Conservation (phyloP, 1,140 invertebrate genomes). For the Meloidogyne exigua region DNA sequence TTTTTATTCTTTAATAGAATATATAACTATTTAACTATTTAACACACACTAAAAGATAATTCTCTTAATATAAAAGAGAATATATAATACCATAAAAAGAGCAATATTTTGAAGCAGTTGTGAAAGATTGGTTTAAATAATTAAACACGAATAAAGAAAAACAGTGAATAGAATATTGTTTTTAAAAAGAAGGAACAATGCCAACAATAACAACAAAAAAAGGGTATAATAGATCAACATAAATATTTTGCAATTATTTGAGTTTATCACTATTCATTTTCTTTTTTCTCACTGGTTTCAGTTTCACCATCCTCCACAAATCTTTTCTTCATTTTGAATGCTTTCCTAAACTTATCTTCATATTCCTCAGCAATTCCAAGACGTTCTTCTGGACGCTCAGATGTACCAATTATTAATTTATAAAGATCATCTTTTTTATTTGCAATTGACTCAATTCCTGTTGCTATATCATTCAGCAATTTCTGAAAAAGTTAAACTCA, state of each 20-base stretch:
- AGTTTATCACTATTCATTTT: neutral
- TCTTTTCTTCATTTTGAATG: conserved; percentile 19
- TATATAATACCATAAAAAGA: no score
- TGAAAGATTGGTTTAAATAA: no score
- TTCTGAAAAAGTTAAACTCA: conserved; percentile 32
- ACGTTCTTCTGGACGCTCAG: neutral
- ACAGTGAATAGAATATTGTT: no score
- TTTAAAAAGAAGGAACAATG: no score
- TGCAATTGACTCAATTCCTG: conserved; percentile 10
- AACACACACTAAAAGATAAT: neutral
- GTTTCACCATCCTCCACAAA: neutral
- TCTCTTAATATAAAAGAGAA: no score
- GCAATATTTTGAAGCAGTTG: no score
- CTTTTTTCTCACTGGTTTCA: conserved; percentile 1
- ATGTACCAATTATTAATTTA: conserved; percentile 5
- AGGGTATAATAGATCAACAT: no score
- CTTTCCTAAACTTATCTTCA: conserved; percentile 14
- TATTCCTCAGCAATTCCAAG: conserved; percentile 18
- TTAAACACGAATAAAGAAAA: no score
- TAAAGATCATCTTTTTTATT: conserved; percentile 7
- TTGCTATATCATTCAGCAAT: conserved; percentile 33
- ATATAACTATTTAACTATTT: neutral
- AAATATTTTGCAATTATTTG: no score
- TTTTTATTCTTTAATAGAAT: conserved; percentile 1
- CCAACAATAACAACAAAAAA: no score